Evolutionary conservation across 2,113 vertebrate species (phyloP).

Genomic region (Tragelaphus imberbis): DNA sequence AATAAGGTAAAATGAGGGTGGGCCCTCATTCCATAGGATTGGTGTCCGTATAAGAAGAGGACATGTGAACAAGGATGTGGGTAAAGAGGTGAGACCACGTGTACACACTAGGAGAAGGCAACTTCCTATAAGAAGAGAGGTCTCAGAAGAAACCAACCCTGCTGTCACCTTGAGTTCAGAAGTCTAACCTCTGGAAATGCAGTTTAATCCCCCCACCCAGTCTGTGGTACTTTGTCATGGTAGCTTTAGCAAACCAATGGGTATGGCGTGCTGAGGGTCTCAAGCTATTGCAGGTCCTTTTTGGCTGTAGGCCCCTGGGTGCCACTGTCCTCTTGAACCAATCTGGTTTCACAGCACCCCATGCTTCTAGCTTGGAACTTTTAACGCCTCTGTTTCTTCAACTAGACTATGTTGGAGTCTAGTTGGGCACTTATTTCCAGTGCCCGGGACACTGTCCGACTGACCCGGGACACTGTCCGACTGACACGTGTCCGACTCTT

Average conservation of each 20-base stretch:
- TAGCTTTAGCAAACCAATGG: not conserved
- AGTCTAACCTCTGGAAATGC: not conserved
- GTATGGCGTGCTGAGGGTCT: not conserved
- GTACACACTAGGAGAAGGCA: not conserved
- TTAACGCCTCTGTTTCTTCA: not conserved
- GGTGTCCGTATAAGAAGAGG: not conserved
- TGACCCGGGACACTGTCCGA: not conserved
- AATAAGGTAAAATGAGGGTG: not conserved
- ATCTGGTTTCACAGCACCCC: not conserved
- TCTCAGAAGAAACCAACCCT: not conserved
- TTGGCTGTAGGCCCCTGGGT: not conserved
- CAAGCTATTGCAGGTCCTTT: not conserved
- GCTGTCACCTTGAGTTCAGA: not conserved
- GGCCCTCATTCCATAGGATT: not conserved
- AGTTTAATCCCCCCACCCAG: not conserved
- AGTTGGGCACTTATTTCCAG: not conserved
- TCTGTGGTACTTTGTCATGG: not conserved
- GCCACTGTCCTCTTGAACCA: not conserved
- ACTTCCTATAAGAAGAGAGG: not conserved
- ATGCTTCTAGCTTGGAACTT: not conserved
- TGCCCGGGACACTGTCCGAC: not conserved
- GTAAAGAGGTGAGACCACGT: not conserved
- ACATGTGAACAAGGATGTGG: not conserved
- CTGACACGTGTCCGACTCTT: not conserved
- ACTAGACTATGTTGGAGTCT: too few species aligned